Base-by-base conservation (phyloP, 2,797 vertebrate genomes). In the Clarias fuscus region DNA sequence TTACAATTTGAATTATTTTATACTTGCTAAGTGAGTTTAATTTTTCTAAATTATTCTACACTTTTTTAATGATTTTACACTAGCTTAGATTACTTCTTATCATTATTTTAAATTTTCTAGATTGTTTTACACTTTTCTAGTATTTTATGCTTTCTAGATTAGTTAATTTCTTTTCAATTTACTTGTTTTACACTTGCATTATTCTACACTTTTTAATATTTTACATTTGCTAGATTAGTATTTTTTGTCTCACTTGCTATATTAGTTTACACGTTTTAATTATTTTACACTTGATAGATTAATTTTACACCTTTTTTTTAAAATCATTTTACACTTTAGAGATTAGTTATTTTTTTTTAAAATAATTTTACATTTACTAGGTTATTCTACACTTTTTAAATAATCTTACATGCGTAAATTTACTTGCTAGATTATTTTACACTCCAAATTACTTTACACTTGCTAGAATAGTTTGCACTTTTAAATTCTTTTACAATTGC, bases 261-360 rank as follows among this genome's bases (percentile, higher is more conserved):
- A 70, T 70, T 37, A 30, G 30, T 30, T 30, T 30, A 30, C 30
- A 30, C 30, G 30, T 30, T 30, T 30, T 30, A 30, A 72, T 72
- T 43, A 24, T 1, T 56, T 53, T 75, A 6, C 43, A 75, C 43
- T 27, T 2, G 10, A 5, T 56, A 27, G 0, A 53, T 75, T 75
- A 71, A 18, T 22, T 71, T 53, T 5, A 53, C 13, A 27, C 30
- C 30, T 30, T 30, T 30, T 30, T 30, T 30, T 30, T n/a, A n/a
- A n/a, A 3, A 37, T 40, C 40, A 40, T 14, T 71, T 71, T 71
- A 3, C 18, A 71, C 20, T 72, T 2, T 0, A 11, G 24, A 22
- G 0, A 72, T 72, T 72, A 48, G 4, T 24, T 40, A 1, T 7
- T 0, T 15, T 0, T 2, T 2, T 68, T 3, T 0, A n/a, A n/a